These are phyloP conservation scores for Garrulus glandarius DNA, from an alignment of 2,797 vertebrate species.

Conservation along the genomic window DNA sequence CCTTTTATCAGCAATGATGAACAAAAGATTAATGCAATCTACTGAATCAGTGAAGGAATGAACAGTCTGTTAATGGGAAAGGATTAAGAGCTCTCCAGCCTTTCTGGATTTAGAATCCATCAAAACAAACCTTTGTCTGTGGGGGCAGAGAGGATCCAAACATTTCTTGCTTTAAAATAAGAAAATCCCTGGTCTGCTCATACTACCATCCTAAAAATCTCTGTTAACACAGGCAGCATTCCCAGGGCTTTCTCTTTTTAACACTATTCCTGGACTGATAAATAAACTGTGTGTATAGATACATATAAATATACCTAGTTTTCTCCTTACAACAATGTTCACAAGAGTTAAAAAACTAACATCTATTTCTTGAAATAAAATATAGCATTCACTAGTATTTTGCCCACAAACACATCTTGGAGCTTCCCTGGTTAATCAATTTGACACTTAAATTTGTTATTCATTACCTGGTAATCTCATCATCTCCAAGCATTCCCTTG, in stretches of 20 bases:
- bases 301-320: not conserved
- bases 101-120: slow-evolving; percentile 3
- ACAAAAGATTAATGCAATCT: slow-evolving; percentile 24
- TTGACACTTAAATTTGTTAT: not conserved
- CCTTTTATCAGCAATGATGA: not conserved
- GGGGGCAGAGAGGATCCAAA: not conserved
- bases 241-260: not conserved
- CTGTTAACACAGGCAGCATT: not conserved
- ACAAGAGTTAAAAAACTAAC: not conserved
- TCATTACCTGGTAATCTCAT: slow-evolving; percentile 88
- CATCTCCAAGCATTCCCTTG: slow-evolving; percentile 87
- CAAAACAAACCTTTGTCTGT: not conserved
- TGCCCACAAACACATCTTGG: not conserved
- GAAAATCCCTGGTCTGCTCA: not conserved
- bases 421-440: not conserved
- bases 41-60: not conserved
- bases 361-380: not conserved
- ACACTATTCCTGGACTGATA: not conserved
- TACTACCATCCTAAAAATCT: not conserved
- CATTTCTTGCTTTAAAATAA: not conserved
- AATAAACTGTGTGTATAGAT: fast-evolving
- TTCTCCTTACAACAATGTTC: not conserved
- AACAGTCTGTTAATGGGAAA: not conserved
- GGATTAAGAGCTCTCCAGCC: not conserved
- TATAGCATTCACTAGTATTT: not conserved